Conservation (phyloP, 2,888 invertebrate genomes). For the Anaspis maculata region DNA sequence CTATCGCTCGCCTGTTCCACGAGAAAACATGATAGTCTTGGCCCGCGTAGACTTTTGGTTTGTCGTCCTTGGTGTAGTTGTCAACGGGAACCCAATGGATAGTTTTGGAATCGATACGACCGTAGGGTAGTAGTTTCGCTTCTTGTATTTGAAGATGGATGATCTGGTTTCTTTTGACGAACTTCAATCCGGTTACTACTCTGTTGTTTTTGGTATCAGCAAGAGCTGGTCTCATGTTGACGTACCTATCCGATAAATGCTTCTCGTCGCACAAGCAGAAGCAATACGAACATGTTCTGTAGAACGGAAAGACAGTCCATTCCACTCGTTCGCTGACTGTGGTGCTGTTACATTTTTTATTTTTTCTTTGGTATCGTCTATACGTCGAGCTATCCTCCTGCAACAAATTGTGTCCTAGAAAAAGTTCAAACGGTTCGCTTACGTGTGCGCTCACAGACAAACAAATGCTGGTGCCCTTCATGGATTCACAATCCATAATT, state of each 20-base stretch:
- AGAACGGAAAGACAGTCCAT: too few relatives aligned
- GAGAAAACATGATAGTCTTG: conserved; percentile 68
- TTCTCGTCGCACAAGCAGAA: conserved; percentile 74
- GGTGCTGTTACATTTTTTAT: too few relatives aligned
- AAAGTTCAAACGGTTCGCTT: too few relatives aligned
- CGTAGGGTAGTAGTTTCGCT: conserved; percentile 58
- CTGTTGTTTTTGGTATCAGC: conserved; percentile 58
- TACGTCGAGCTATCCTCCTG: too few relatives aligned
- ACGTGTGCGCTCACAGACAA: too few relatives aligned
- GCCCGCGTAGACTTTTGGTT: conserved; percentile 55
- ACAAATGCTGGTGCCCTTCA: too few relatives aligned
- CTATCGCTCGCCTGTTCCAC: conserved; percentile 70
- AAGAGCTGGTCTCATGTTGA: conserved; percentile 62
- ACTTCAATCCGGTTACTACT: conserved; percentile 70
- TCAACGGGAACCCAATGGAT: conserved; percentile 64
- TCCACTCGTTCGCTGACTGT: too few relatives aligned
- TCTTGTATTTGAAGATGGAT: conserved; percentile 80
- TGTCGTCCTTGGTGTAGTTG: conserved; percentile 47
- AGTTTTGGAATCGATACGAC: conserved; percentile 51
- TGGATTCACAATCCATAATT: conserved; percentile 66
- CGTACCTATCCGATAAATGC: conserved; percentile 66
- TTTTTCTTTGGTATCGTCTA: too few relatives aligned
- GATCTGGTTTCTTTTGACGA: conserved; percentile 65
- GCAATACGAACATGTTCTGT: conserved; percentile 88
- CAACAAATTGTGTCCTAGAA: too few relatives aligned